Evolutionary conservation across 2,113 vertebrate species (phyloP).

Genomic region (Saimiri boliviensis): DNA sequence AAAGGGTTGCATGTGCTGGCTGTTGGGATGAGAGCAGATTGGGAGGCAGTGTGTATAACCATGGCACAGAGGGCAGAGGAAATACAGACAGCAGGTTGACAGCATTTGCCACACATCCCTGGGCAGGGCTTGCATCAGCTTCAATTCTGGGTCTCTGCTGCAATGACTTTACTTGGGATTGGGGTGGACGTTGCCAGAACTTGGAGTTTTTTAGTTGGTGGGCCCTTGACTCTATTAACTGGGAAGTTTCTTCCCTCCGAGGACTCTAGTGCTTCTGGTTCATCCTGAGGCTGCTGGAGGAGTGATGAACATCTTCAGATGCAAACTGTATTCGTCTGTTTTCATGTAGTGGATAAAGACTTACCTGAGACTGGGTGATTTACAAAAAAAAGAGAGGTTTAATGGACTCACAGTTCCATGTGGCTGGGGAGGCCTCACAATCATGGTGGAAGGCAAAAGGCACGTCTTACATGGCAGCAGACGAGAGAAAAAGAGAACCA

Average conservation of each 20-base stretch:
- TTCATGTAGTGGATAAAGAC: too few relatives aligned
- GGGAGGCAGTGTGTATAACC: too few relatives aligned
- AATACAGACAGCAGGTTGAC: background rate
- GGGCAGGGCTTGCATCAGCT: too few relatives aligned
- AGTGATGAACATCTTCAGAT: background rate
- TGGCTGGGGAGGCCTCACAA: too few relatives aligned
- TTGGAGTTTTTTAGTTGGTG: background rate
- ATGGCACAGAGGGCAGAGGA: fast-evolving
- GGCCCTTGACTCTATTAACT: background rate
- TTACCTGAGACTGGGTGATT: too few relatives aligned
- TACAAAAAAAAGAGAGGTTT: too few relatives aligned
- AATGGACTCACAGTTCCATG: too few relatives aligned
- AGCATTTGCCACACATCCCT: too few relatives aligned
- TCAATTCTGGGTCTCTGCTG: background rate
- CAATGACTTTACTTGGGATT: background rate
- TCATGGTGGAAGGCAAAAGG: too few relatives aligned
- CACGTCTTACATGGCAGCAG: too few relatives aligned
- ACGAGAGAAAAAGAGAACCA: too few relatives aligned
- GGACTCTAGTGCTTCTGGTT: background rate
- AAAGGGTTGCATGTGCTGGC: background rate
- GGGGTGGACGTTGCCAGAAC: too few relatives aligned
- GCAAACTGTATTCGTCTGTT: background rate
- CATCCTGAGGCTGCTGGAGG: background rate
- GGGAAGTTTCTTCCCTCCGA: background rate
- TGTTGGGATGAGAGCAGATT: fast-evolving